These are phyloP conservation scores for Agrotis clavis DNA, from an alignment of 2,888 invertebrate species.

Conservation along the genomic window DNA sequence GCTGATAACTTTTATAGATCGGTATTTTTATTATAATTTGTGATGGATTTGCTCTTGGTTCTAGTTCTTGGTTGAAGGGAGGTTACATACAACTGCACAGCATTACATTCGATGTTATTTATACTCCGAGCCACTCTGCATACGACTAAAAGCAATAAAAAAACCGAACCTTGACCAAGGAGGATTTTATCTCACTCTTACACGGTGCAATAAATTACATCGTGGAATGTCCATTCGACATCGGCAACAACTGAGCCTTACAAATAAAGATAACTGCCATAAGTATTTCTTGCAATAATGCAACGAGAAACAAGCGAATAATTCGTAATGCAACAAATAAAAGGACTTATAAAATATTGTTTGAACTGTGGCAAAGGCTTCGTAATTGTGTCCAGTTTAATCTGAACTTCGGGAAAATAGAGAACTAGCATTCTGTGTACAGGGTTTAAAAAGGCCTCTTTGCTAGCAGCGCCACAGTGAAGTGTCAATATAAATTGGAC, in stretches of 20 bases:
- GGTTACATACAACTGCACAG: too few species aligned
- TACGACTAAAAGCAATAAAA: background rate
- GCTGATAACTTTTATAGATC: too few species aligned
- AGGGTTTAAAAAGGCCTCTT: background rate
- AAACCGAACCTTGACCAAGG: background rate
- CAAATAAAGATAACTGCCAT: slow-evolving; percentile 22
- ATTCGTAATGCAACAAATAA: slow-evolving; percentile 52
- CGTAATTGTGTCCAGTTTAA: background rate
- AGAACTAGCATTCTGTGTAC: slow-evolving; percentile 7
- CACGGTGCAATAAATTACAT: slow-evolving; percentile 6
- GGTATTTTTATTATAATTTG: too few species aligned
- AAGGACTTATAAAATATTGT: slow-evolving; percentile 42
- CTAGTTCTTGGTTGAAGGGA: too few species aligned
- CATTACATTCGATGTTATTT: background rate
- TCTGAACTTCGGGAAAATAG: background rate
- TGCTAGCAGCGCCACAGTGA: slow-evolving; percentile 15
- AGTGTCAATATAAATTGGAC: slow-evolving; percentile 25
- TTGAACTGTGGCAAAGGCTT: slow-evolving; percentile 14
- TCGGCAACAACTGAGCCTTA: slow-evolving; percentile 1
- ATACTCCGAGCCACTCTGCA: background rate
- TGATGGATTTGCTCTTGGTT: too few species aligned
- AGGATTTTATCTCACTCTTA: slow-evolving; percentile 5
- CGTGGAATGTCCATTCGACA: slow-evolving; percentile 11
- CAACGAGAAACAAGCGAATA: slow-evolving; percentile 23
- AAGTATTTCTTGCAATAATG: slow-evolving; percentile 26